A percentile compares a stretch with the other conserved stretches of the same genome.
phyloP scores from a whole-genome alignment of 2,888 invertebrate genomes.

The Resseliella maxima region DNA sequence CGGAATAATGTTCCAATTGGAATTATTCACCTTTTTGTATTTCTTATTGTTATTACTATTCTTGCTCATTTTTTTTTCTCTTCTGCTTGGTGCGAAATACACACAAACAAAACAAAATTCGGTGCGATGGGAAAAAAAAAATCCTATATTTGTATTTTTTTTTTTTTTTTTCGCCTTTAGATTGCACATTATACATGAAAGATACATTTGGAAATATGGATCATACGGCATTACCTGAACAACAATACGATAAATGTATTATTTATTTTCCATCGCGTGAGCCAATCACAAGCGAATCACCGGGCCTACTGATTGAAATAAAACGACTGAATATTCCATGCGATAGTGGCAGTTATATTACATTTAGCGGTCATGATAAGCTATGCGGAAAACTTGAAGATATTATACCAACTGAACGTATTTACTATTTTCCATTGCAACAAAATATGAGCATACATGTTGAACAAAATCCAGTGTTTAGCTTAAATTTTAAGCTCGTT shows the following conservation, averaged over 20 bases:
- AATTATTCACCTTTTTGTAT: too few relatives aligned
- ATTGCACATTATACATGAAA: slow-evolving; percentile 63
- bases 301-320: slow-evolving; percentile 74
- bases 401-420: slow-evolving; percentile 71
- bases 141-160: background rate
- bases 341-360: slow-evolving; percentile 71
- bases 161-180: slow-evolving; percentile 59
- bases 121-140: too few relatives aligned
- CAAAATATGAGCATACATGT: slow-evolving; percentile 70
- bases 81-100: too few relatives aligned
- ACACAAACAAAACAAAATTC: too few relatives aligned
- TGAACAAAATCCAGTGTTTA: slow-evolving; percentile 75
- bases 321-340: slow-evolving; percentile 79
- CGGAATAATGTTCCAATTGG: background rate
- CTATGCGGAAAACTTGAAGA: slow-evolving; percentile 80
- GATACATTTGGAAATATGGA: slow-evolving; percentile 63
- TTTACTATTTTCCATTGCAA: slow-evolving; percentile 72
- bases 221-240: slow-evolving; percentile 62
- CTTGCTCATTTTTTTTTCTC: too few relatives aligned
- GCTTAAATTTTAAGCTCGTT: slow-evolving; percentile 75
- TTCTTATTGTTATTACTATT: too few relatives aligned
- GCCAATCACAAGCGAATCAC: slow-evolving; percentile 61
- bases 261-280: slow-evolving; percentile 63
- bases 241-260: slow-evolving; percentile 61
- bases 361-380: slow-evolving; percentile 65